Conservation (phyloP, 1,140 invertebrate species). For the Cherax destructor region DNA sequence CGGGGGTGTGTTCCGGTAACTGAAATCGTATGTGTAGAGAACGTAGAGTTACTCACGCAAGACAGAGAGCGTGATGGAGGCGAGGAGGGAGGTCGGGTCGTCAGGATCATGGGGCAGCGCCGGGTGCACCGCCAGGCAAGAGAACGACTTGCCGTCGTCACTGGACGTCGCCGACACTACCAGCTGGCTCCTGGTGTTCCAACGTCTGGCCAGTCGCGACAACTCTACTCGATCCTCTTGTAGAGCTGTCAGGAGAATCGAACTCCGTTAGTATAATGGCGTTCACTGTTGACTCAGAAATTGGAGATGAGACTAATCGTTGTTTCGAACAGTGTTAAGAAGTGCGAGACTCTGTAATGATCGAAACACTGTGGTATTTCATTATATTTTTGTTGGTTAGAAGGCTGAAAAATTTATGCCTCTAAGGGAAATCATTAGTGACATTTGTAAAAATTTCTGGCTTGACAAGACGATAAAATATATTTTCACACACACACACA, state of each 20-base stretch:
- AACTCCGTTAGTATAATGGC: no score
- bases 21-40: neutral
- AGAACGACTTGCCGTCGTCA: conserved; percentile 53
- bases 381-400: no score
- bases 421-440: no score
- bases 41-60: conserved; percentile 37
- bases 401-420: no score
- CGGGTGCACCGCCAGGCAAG: conserved; percentile 56
- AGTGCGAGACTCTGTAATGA: no score
- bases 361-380: no score
- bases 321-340: no score
- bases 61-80: conserved; percentile 59
- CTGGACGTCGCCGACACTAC: conserved; percentile 29
- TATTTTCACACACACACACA: no score
- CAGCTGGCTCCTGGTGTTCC: conserved; percentile 42
- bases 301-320: no score
- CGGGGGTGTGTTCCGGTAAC: neutral
- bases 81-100: neutral
- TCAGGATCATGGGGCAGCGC: conserved; percentile 8
- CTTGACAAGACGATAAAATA: no score
- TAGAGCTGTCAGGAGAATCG: neutral
- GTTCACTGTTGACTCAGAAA: no score
- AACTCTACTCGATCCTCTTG: conserved; percentile 50
- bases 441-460: no score
- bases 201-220: conserved; percentile 19